Conservation (phyloP, 1,140 invertebrate species). For the Lordiphosa clarofinis region DNA sequence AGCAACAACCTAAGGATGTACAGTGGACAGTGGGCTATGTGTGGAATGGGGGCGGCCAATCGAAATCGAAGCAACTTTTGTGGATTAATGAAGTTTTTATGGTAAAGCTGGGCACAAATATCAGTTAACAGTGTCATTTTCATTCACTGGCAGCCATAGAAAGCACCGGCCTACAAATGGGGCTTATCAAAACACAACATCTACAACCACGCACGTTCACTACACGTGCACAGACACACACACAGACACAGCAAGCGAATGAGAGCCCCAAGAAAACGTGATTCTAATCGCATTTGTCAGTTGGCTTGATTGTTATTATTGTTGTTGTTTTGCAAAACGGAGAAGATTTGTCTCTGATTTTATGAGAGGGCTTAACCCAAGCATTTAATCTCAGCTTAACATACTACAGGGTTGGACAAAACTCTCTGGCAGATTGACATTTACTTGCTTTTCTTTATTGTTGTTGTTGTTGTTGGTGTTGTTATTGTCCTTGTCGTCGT, state of each 20-base stretch:
- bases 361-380: conserved; percentile 58
- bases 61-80: too few relatives aligned
- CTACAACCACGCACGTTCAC: conserved; percentile 30
- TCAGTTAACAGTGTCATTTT: conserved; percentile 17
- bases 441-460: conserved; percentile 59
- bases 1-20: not conserved
- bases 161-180: conserved; percentile 38
- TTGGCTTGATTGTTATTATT: conserved; percentile 21
- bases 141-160: conserved; percentile 55
- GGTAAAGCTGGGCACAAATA: not conserved
- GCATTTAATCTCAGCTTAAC: conserved; percentile 69
- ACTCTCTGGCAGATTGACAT: conserved; percentile 35
- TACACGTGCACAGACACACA: conserved; percentile 9
- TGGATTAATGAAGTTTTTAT: not conserved
- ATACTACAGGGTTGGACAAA: conserved; percentile 17
- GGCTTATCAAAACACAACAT: conserved; percentile 72
- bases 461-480: conserved; percentile 24
- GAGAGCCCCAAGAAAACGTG: conserved; percentile 54
- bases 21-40: conserved; percentile 12
- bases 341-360: conserved; percentile 35
- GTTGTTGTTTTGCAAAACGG: conserved; percentile 10
- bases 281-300: conserved; percentile 63
- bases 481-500: conserved; percentile 56
- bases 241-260: conserved; percentile 25
- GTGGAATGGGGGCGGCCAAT: not conserved